Base-by-base conservation (phyloP, 2,888 invertebrate genomes). In the Griposia aprilina region DNA sequence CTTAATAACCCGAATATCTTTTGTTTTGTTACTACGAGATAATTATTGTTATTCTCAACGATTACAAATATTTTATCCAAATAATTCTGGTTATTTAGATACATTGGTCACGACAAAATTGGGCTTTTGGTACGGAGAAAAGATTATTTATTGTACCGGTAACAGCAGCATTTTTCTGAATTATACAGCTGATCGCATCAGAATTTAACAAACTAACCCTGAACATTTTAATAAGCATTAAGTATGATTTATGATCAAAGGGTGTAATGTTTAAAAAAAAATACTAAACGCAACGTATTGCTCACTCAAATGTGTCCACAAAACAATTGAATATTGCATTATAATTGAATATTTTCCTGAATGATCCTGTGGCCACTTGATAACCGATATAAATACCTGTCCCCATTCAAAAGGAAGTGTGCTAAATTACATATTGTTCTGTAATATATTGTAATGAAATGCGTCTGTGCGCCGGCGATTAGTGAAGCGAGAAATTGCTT, bases 391-490 rank as follows among this genome's bases (percentile, higher is more conserved):
- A 91, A 91, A 93, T 93, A 94, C 92, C 92, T 93, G 93, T 90
- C 92, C 88, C 82, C 85, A 83, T 85, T 84, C 74, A 88, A 90
- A 84, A 93, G 95, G 94, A 95, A 94, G 91, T 94, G 92, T 94
- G 93, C 92, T 94, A 95, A 96, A 95, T 96, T 94, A 94, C 93
- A 93, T 94, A 95, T 94, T 94, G 94, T 94, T 91, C 92, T 87
- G 88, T 93, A 92, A 93, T 94, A 92, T 93, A 95, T 95, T 94
- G 91, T 96, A 96, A 96, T 96, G 93, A 96, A 95, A 95, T 94
- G 93, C 93, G 92, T 93, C 91, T 88, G 93, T 92, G 90, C 92
- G 92, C 90, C 88, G 90, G 87, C 84, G 93, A 90, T 91, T 93
- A 93, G 88, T 95, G 94, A 92, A 93, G 94, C 96, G 94, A 89